Conservation (phyloP, 2,797 vertebrate species). For the Sylvia borin region DNA sequence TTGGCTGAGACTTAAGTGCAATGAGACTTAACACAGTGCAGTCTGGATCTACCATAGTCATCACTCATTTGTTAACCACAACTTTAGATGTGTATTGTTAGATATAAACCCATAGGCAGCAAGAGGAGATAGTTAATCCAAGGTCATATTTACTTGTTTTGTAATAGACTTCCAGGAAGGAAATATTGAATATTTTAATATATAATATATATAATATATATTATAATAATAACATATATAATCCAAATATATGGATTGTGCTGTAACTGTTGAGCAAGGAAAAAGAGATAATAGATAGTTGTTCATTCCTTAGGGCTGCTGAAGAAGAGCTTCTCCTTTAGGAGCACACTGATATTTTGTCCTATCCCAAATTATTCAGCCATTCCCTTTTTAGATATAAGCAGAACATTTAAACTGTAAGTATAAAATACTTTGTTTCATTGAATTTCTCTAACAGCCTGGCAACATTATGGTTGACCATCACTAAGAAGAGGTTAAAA, state of each 20-base stretch:
- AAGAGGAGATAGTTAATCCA: not conserved
- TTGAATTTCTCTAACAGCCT: not conserved
- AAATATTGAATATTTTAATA: not conserved
- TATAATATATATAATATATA: no score
- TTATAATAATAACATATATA: no score
- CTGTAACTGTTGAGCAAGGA: not conserved
- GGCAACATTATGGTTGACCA: not conserved
- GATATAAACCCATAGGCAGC: fast-evolving
- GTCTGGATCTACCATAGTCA: not conserved
- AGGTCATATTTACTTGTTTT: not conserved
- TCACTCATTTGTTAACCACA: not conserved
- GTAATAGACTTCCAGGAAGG: not conserved
- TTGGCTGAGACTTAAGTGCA: not conserved
- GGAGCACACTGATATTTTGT: not conserved
- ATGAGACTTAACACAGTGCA: not conserved
- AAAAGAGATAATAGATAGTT: not conserved
- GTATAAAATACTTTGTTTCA: not conserved
- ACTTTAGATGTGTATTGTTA: not conserved
- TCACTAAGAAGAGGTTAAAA: not conserved
- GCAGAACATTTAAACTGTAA: not conserved
- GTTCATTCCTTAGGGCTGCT: not conserved
- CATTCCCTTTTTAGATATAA: not conserved
- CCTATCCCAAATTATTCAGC: not conserved
- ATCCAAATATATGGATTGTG: not conserved
- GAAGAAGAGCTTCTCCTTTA: not conserved